Evolutionary conservation across 2,888 invertebrate species (phyloP), one percentile per base, ranked within the genome.

Genomic region (Disparrhopalites patrizii): DNA sequence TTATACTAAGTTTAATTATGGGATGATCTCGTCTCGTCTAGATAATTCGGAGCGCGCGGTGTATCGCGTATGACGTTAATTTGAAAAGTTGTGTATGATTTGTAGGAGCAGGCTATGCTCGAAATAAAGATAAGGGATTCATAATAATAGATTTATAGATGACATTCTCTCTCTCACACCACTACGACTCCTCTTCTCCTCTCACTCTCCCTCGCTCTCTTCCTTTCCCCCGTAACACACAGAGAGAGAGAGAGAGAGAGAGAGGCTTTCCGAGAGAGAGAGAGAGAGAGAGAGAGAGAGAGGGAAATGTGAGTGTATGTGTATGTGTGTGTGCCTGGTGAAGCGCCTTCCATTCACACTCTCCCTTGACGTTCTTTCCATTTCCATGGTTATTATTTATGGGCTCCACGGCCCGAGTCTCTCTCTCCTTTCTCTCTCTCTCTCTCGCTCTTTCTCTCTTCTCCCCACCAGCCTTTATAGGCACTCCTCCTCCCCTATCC

Each of bases 21-120:
- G 69, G 72, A 72, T 72, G 69, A 72, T 72, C 72, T 70, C 67
- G 62, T 70, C 69, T 72, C 69, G 69, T 67, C 70, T 67, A 63
- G 67, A 67, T 67, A 63, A 62, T 67, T 60, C 67, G 40, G 63
- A 54, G 55, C 55, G 66, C 36, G 36, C 60, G 68, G 69, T 74
- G 70, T 70, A 72, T 70, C 71, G 70, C 68, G 66, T 67, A 62
- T 72, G 75, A 72, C 75, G 70, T 68, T 75, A 75, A 75, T 75
- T 72, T 73, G 72, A 73, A 75, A 75, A 75, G 71, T 75, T 75
- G 71, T 73, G 73, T 73, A 72, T 75, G 75, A 75, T 75, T 75
- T 75, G 70, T 69, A 69, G 67, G 61, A 68, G 67, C 50, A 58
- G 60, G 67, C 51, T 67, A 63, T 58, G 60, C 55, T 63, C 55